Evolutionary conservation across 2,888 invertebrate species (phyloP).

Genomic region (Nomada hirtipes): DNA sequence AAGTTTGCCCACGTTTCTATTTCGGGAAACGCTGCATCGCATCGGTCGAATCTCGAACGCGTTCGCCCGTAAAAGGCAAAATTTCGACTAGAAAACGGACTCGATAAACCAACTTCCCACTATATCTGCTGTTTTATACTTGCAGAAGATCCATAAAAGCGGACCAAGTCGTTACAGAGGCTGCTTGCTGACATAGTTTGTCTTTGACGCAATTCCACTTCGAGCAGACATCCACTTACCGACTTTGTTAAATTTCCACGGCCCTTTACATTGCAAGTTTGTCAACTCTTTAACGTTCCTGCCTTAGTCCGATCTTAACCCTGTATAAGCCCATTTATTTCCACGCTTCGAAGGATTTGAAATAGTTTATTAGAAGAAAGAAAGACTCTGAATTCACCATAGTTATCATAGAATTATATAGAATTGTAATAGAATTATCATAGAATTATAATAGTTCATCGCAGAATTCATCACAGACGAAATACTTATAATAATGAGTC

Average conservation of each 20-base stretch:
- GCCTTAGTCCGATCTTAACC: constrained; percentile 4
- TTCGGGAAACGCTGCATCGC: constrained; percentile 14
- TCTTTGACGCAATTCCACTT: constrained; percentile 20
- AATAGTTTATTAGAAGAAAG: too few relatives aligned
- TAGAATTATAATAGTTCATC: too few relatives aligned
- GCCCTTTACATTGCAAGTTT: constrained; percentile 14
- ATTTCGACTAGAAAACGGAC: constrained; percentile 17
- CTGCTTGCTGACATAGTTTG: constrained; percentile 41
- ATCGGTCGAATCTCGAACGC: constrained; percentile 1
- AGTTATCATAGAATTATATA: too few relatives aligned
- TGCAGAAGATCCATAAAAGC: constrained; percentile 52
- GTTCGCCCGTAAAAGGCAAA: constrained; percentile 11
- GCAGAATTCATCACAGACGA: too few relatives aligned
- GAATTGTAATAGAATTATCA: too few relatives aligned
- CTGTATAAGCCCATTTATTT: background rate
- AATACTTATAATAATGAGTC: too few relatives aligned
- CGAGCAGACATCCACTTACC: constrained; percentile 11
- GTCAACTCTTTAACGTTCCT: constrained; percentile 7
- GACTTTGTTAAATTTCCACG: constrained; percentile 24
- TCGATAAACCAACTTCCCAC: constrained; percentile 47
- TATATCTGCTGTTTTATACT: constrained; percentile 45
- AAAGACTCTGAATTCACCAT: too few relatives aligned
- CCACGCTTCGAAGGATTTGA: background rate
- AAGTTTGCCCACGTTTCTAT: constrained; percentile 5
- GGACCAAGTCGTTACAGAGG: constrained; percentile 46